These are phyloP conservation scores for Octodonta nipae DNA, from an alignment of 2,888 invertebrate species.

Conservation along the genomic window DNA sequence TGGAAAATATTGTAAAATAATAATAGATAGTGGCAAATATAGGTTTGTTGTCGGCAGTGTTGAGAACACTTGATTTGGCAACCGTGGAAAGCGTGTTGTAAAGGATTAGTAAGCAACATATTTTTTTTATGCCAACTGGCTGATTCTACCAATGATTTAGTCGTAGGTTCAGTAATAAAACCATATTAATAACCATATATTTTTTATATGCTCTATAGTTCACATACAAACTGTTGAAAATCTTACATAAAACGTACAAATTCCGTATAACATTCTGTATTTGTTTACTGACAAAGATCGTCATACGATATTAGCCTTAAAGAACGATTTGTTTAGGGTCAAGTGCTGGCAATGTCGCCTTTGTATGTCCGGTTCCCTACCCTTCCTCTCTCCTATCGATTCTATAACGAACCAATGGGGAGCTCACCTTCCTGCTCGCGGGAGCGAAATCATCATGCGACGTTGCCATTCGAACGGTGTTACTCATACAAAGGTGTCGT, in stretches of 20 bases:
- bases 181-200: not conserved
- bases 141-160: not conserved
- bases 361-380: slow-evolving; percentile 42
- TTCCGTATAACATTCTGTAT: slow-evolving; percentile 33
- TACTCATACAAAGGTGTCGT: slow-evolving; percentile 18
- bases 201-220: not conserved
- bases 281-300: slow-evolving; percentile 44
- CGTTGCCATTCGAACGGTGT: slow-evolving; percentile 31
- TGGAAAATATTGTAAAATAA: too few species aligned
- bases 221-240: slow-evolving; percentile 1
- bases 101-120: slow-evolving; percentile 23
- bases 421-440: slow-evolving; percentile 34
- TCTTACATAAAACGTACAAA: not conserved
- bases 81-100: slow-evolving; percentile 34
- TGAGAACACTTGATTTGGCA: slow-evolving; percentile 37
- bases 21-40: slow-evolving; percentile 29
- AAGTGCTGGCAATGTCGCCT: slow-evolving; percentile 41
- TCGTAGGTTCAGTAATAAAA: not conserved
- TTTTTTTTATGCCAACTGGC: slow-evolving; percentile 11
- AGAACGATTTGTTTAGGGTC: slow-evolving; percentile 33
- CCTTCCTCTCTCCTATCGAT: slow-evolving; percentile 50
- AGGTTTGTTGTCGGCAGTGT: slow-evolving; percentile 36
- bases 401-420: slow-evolving; percentile 48
- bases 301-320: slow-evolving; percentile 35
- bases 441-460: slow-evolving; percentile 43